These are phyloP conservation scores for Dryobota labecula DNA, from an alignment of 2,888 invertebrate genomes.

Conservation along the genomic window DNA sequence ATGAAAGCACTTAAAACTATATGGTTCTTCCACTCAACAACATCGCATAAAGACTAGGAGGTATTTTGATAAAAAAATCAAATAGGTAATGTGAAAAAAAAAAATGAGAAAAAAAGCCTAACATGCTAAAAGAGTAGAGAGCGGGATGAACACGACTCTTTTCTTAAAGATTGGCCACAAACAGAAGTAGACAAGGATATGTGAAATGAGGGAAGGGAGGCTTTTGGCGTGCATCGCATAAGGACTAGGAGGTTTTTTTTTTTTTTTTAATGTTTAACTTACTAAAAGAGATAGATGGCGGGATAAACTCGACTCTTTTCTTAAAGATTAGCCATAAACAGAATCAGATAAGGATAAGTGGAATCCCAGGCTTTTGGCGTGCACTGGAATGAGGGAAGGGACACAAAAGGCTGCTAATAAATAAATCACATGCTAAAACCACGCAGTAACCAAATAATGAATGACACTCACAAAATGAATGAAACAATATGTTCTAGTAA, in stretches of 20 bases:
- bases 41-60: not conserved
- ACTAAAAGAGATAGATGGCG: not conserved
- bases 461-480: conserved; percentile 27
- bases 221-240: too few species aligned
- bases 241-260: too few species aligned
- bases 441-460: not conserved
- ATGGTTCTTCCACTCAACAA: not conserved
- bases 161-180: not conserved
- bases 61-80: not conserved
- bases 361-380: too few species aligned
- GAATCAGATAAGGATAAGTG: not conserved
- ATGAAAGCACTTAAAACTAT: not conserved
- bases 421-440: not conserved
- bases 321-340: not conserved
- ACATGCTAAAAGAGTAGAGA: not conserved
- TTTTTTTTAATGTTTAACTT: too few species aligned
- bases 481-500: conserved; percentile 20
- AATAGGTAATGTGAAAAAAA: too few species aligned
- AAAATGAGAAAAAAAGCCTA: not conserved
- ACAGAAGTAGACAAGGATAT: not conserved
- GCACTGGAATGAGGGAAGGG: not conserved
- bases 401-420: not conserved
- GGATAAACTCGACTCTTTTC: not conserved
- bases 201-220: not conserved
- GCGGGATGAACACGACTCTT: not conserved